Conservation (phyloP, 2,113 vertebrate species). For the Albula glossodonta region DNA sequence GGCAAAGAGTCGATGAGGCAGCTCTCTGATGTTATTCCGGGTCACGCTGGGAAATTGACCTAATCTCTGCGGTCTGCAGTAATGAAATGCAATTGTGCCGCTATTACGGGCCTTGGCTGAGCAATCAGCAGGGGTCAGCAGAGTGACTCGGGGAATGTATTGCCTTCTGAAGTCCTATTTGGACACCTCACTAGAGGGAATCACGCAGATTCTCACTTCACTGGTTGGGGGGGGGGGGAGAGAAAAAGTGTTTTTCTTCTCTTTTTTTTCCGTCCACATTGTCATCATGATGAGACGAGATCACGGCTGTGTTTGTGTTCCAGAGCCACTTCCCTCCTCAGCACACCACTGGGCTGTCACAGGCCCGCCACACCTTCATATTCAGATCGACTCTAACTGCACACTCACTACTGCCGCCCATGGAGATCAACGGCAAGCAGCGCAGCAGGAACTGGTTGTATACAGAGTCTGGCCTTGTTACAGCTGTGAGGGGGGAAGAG, state of each 20-base stretch:
- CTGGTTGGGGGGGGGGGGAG: slow-evolving; percentile 15
- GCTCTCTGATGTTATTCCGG: slow-evolving; percentile 17
- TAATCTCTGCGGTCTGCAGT: slow-evolving; percentile 26
- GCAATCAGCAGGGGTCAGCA: slow-evolving; percentile 43
- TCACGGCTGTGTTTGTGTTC: neutral
- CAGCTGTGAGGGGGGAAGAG: no score
- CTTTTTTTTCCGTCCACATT: neutral
- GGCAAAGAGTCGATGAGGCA: neutral
- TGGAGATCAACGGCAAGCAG: neutral
- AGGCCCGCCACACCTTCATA: neutral
- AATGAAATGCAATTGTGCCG: slow-evolving; percentile 50
- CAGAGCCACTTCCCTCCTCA: no score
- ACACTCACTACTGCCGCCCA: neutral
- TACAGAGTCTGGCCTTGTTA: no score
- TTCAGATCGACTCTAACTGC: neutral
- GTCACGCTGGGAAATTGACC: slow-evolving; percentile 37
- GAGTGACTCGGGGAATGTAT: slow-evolving; percentile 23
- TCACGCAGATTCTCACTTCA: slow-evolving; percentile 35
- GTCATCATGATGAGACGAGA: neutral
- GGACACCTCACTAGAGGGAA: slow-evolving; percentile 7
- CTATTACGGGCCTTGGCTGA: slow-evolving; percentile 33
- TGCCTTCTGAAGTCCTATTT: slow-evolving; percentile 26
- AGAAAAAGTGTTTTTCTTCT: slow-evolving; percentile 21
- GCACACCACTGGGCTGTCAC: no score
- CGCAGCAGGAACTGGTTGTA: neutral